These are phyloP conservation scores for Ictalurus furcatus DNA, from an alignment of 2,113 vertebrate species.

Conservation along the genomic window DNA sequence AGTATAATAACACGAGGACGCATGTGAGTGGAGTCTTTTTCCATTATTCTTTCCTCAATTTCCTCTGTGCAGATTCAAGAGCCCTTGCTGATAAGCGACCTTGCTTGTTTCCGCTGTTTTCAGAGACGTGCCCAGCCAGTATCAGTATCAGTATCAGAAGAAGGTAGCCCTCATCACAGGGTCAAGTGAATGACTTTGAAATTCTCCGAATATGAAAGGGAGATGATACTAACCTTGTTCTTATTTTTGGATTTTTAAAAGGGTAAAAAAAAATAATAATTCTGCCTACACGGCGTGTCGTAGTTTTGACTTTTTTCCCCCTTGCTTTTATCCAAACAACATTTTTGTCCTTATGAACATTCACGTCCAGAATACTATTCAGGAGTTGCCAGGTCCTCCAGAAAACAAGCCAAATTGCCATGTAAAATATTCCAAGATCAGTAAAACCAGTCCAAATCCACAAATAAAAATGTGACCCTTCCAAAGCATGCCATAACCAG, in stretches of 20 bases:
- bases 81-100: conserved; percentile 70
- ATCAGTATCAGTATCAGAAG: too few relatives aligned
- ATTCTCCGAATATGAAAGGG: neutral
- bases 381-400: neutral
- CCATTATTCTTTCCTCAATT: neutral
- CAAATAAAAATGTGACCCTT: too few relatives aligned
- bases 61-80: conserved; percentile 77
- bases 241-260: neutral
- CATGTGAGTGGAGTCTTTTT: neutral
- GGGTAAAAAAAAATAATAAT: too few relatives aligned
- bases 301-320: neutral
- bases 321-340: neutral
- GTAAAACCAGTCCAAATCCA: neutral
- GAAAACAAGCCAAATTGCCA: neutral
- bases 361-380: neutral
- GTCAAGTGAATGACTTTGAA: neutral
- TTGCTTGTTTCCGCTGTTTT: neutral
- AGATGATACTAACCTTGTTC: neutral
- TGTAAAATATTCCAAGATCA: neutral
- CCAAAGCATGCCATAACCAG: too few relatives aligned
- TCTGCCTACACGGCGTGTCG: too few relatives aligned
- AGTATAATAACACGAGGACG: too few relatives aligned
- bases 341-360: conserved; percentile 7
- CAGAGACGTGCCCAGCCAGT: neutral
- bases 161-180: neutral